Percentiles rank a stretch among this genome's conserved stretches.
These are phyloP conservation scores for Lepisosteus osseus DNA, from an alignment of 2,113 vertebrate genomes.

Conservation along the genomic window DNA sequence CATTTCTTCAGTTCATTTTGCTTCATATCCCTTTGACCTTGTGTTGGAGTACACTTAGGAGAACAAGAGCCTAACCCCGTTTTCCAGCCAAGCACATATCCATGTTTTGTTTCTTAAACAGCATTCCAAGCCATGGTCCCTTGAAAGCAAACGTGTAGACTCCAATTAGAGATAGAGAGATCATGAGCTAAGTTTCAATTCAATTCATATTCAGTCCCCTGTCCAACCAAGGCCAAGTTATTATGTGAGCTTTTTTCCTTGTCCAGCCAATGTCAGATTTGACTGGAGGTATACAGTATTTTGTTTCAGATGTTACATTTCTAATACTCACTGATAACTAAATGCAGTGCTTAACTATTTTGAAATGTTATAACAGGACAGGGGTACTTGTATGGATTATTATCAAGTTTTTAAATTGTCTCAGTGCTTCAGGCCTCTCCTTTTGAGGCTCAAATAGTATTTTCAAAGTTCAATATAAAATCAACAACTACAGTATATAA, in stretches of 20 bases:
- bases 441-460: neutral
- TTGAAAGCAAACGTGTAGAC: conserved; percentile 39
- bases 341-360: too few relatives aligned
- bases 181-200: conserved; percentile 7
- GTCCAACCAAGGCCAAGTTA: neutral
- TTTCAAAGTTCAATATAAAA: neutral
- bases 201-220: neutral
- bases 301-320: neutral
- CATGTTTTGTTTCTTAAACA: conserved; percentile 18
- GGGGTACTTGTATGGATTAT: neutral
- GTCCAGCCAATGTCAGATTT: neutral
- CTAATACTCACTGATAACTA: neutral
- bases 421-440: too few relatives aligned
- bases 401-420: neutral
- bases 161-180: conserved; percentile 41
- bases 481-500: neutral
- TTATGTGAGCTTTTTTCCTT: neutral
- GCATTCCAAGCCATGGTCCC: conserved; percentile 47
- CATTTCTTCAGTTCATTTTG: neutral
- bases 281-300: neutral
- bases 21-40: neutral
- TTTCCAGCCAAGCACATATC: neutral
- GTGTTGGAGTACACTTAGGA: neutral
- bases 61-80: neutral
- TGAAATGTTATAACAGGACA: too few relatives aligned